Percentiles rank a stretch among this genome's conserved stretches.
These are phyloP conservation scores for Agrilus planipennis DNA, from an alignment of 1,140 invertebrate species.

Conservation along the genomic window DNA sequence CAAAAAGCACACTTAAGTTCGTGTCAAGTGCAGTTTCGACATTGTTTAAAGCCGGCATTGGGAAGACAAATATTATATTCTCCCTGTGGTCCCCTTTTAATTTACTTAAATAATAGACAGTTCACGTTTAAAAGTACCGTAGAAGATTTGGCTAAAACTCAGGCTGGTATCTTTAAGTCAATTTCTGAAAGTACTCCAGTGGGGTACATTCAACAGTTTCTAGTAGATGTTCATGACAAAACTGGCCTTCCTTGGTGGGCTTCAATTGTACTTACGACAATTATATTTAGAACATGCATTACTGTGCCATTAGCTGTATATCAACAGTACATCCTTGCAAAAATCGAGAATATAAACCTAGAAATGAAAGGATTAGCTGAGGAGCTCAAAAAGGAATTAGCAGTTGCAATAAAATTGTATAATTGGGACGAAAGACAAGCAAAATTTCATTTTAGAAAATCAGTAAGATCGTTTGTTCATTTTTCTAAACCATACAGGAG, in stretches of 20 bases:
- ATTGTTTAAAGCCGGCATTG: too few species aligned
- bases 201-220: slow-evolving; percentile 47
- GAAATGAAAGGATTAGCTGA: slow-evolving; percentile 60
- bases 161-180: slow-evolving; percentile 39
- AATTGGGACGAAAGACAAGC: slow-evolving; percentile 59
- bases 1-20: too few species aligned
- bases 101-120: slow-evolving; percentile 13
- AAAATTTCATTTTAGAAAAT: slow-evolving; percentile 46
- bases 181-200: slow-evolving; percentile 56
- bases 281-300: slow-evolving; percentile 48
- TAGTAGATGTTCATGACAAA: slow-evolving; percentile 53
- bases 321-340: slow-evolving; percentile 58
- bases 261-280: slow-evolving; percentile 57
- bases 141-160: slow-evolving; percentile 37
- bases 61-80: too few species aligned
- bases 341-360: slow-evolving; percentile 55
- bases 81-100: too few species aligned
- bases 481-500: not conserved
- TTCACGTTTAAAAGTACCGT: slow-evolving; percentile 37
- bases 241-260: slow-evolving; percentile 76
- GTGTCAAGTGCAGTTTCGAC: too few species aligned
- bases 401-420: slow-evolving; percentile 48
- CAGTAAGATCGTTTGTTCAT: slow-evolving; percentile 36
- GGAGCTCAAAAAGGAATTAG: slow-evolving; percentile 57
- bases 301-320: slow-evolving; percentile 67